Base-by-base conservation (phyloP, 2,797 vertebrate genomes). In the Xenops minutus region DNA sequence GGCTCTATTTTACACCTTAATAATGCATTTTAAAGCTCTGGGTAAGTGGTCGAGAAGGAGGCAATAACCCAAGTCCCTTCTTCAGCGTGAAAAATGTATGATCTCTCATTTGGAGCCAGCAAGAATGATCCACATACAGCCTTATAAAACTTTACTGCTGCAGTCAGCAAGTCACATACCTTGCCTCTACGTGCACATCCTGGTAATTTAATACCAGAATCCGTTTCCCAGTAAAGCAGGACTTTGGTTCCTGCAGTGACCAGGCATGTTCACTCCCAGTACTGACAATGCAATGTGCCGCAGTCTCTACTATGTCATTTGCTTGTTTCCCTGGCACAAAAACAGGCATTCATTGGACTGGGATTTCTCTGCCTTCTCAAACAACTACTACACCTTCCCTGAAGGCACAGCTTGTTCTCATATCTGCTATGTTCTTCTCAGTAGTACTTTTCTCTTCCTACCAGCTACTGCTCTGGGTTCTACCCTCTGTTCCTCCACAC, bases 121-220 rank as follows among this genome's bases (percentile, higher is more conserved):
- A 84, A 79, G 64, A 87, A 73, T 55, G 37, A 84, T 49, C 84
- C 61, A 62, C 12, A 36, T 5, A 16, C 41, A 88, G 48, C 49
- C 52, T 83, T 83, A 59, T 83, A 91, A 85, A 95, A 56, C n/a
- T 73, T 56, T 13, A 62, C 17, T 66, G 52, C 59, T 90, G 49
- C 67, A 75, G 39, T 74, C 64, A 92, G 51, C 71, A 81, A 46
- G 41, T 87, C 27, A 56, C 0, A 0, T 64, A 72, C 71, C 39
- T 91, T 78, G 46, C 58, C 63, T 95, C 75, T 68, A 66, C 56
- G n/a, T 39, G 77, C 24, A 80, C 58, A 88, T 97, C 94, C 88
- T 93, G 43, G 88, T 92, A 85, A 96, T 88, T 94, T 77, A 97
- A 97, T 80, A 68, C 59, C 49, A 84, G 64, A 92, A 87, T 96